phyloP scores from a whole-genome alignment of 1,140 invertebrate genomes.

The Spodoptera frugiperda region DNA sequence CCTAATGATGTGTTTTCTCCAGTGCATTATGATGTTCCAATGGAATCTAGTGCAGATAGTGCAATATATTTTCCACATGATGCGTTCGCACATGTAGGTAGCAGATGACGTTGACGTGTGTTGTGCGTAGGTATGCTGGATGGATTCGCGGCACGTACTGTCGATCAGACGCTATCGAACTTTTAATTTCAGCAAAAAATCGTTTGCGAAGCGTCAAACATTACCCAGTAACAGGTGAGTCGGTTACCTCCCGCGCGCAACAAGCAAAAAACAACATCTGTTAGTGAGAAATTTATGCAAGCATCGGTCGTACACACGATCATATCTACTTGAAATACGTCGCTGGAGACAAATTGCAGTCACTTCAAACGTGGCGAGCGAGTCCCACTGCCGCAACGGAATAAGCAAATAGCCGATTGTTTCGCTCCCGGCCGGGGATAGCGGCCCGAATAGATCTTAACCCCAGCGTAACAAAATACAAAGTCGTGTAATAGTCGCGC shows the following conservation, averaged over 20 bases:
- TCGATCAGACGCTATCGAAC: constrained; percentile 73
- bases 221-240: constrained; percentile 77
- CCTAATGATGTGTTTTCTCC: constrained; percentile 16
- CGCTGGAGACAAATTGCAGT: constrained; percentile 80
- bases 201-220: constrained; percentile 69
- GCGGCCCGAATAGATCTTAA: constrained; percentile 63
- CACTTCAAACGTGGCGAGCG: constrained; percentile 77
- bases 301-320: constrained; percentile 74
- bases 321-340: constrained; percentile 82
- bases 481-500: constrained; percentile 66
- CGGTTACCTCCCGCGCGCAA: constrained; percentile 68
- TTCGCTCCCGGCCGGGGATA: constrained; percentile 54
- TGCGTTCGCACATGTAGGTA: constrained; percentile 28
- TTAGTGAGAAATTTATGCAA: constrained; percentile 77
- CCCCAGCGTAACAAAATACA: constrained; percentile 68
- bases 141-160: constrained; percentile 67
- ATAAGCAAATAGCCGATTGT: constrained; percentile 75
- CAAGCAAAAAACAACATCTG: constrained; percentile 78
- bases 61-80: constrained; percentile 1
- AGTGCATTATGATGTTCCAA: constrained; percentile 3
- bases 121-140: constrained; percentile 37
- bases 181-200: constrained; percentile 80
- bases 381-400: constrained; percentile 64
- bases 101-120: constrained; percentile 36
- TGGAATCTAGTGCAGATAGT: constrained; percentile 9